Conservation (phyloP, 1,140 invertebrate genomes). For the Sycobia sp. region DNA sequence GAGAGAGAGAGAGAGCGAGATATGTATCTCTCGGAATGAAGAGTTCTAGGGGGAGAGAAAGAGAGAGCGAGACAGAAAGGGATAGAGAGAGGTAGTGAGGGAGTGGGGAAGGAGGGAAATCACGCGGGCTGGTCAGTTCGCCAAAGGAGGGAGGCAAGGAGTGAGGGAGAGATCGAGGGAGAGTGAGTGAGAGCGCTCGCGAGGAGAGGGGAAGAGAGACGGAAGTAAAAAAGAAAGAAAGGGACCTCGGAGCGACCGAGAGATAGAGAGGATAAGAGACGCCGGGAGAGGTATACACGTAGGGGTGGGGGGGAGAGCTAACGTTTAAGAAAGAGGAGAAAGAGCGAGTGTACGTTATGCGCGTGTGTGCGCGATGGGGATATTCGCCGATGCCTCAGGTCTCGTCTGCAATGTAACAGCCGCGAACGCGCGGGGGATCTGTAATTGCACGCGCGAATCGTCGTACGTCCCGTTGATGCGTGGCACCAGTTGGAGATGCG, state of each 20-base stretch:
- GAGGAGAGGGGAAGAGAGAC: slow-evolving; percentile 33
- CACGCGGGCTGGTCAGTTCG: slow-evolving; percentile 14
- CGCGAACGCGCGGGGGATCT: too few species aligned
- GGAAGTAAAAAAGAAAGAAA: slow-evolving; percentile 31
- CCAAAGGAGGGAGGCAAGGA: slow-evolving; percentile 13
- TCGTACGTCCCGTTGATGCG: too few species aligned
- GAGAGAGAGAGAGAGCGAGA: too few species aligned
- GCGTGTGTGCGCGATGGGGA: neutral
- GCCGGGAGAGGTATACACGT: slow-evolving; percentile 48
- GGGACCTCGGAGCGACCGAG: slow-evolving; percentile 33
- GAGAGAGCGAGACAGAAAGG: slow-evolving; percentile 12
- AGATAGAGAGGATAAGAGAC: slow-evolving; percentile 20
- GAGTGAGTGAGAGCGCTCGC: slow-evolving; percentile 34
- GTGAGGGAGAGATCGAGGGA: slow-evolving; percentile 32
- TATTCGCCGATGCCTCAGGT: slow-evolving; percentile 18
- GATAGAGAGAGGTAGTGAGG: slow-evolving; percentile 17
- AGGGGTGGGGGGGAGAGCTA: neutral
- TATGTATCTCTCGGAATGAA: too few species aligned
- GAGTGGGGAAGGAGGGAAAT: slow-evolving; percentile 20
- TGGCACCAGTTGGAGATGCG: too few species aligned
- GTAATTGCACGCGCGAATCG: too few species aligned
- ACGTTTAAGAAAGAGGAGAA: slow-evolving; percentile 12
- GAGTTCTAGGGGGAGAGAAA: too few species aligned
- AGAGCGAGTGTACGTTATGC: slow-evolving; percentile 4
- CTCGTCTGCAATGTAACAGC: slow-evolving; percentile 13